Evolutionary conservation across 1,140 invertebrate genomes (phyloP), one percentile per base, ranked within the genome.

Genomic region (Tigriopus japonicus): DNA sequence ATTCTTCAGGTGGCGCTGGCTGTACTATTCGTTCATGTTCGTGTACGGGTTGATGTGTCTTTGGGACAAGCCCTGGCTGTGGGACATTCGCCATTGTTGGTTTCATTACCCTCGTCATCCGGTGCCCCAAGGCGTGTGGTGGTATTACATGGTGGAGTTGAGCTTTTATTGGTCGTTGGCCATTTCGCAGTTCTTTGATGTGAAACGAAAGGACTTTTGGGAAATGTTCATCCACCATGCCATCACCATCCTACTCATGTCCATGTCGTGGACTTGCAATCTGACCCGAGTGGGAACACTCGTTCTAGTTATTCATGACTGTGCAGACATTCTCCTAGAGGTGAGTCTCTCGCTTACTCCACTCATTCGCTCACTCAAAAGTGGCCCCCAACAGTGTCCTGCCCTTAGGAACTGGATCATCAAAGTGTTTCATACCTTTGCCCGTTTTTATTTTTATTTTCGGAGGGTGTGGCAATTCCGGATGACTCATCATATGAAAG

Each of bases 141-240:
- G 86, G 87, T 96, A 97, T 71, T 97, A 97, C 73, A 91, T 94
- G 81, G 77, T 93, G 60, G 90, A 91, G 21, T 80, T 91, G 67
- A 80, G 85, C 52, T 97, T 97, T 74, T 98, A 98, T 71, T 91
- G 90, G 83, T 85, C 91, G 5, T 73, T 96, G 49, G 83, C 88
- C 52, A 78, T 91, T 42, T 89, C 86, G n/a, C 87, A 95, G 70
- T 93, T 94, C 72, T 84, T 86, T 68, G 92, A 97, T 73, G 82
- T 90, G 42, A 87, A 85, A 66, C 78, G 85, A 56, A 90, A 94
- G 76, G 94, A 98, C 74, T 97, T 97, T 72, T 89, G 86, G 84
- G 89, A 97, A 77, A 97, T 98, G 92, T 92, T 96, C 69, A 77
- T 94, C 45, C 94, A 98, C 74, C 93, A 98, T 69, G 80, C 93